phyloP scores from a whole-genome alignment of 2,797 vertebrate genomes.

The Pachyuromys duprasi region DNA sequence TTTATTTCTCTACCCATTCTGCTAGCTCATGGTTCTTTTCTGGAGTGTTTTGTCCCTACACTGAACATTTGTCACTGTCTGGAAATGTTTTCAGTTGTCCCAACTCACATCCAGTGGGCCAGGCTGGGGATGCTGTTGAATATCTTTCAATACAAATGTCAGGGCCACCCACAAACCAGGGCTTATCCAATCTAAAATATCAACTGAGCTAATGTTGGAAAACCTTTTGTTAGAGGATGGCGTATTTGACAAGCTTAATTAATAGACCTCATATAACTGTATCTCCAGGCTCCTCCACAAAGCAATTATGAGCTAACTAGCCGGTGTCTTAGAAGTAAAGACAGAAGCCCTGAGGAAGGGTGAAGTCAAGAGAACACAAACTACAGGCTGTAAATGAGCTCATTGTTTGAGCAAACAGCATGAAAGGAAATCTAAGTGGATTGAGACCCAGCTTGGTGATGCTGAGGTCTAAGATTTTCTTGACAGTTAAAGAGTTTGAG shows the following conservation, averaged over 20 bases:
- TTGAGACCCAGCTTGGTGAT: background rate
- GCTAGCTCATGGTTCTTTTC: background rate
- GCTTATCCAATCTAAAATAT: background rate
- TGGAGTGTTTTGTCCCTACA: background rate
- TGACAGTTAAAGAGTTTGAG: background rate
- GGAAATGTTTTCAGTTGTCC: background rate
- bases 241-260: background rate
- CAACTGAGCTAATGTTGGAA: background rate
- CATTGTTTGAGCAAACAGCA: background rate
- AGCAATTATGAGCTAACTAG: background rate
- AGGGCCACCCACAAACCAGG: background rate
- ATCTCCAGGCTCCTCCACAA: background rate
- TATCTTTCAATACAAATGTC: background rate
- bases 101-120: no score
- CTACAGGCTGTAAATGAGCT: background rate
- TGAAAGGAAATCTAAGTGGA: background rate
- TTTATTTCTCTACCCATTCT: background rate
- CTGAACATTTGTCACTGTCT: background rate
- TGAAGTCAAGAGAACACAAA: background rate
- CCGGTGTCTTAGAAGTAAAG: background rate
- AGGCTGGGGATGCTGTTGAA: background rate
- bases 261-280: background rate
- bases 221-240: background rate
- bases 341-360: background rate
- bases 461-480: background rate